Evolutionary conservation across 2,113 vertebrate genomes (phyloP), one percentile per base, ranked within the genome.

Genomic region (Aleadryas rufinucha): DNA sequence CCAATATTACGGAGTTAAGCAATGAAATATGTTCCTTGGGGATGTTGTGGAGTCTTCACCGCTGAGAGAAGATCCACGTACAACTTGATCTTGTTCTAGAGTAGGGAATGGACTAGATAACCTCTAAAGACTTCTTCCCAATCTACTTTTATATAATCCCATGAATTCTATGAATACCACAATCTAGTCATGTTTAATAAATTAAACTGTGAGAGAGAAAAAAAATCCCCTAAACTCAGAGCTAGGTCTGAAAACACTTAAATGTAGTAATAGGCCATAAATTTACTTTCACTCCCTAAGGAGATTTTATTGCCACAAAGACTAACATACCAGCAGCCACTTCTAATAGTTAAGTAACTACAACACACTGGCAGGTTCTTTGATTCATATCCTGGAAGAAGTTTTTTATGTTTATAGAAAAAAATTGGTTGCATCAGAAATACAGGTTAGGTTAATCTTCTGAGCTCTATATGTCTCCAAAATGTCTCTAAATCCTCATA

Each of bases 261-360:
- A 82, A 95, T 71, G 35, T 63, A 93, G 53, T 72, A 91, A 93
- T 33, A 77, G 45, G 39, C 15, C 39, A 80, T 95, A 96, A 95
- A 97, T 97, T 91, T 82, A 26, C 59, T 92, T 95, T 77, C 39
- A 54, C 65, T 82, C 77, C 50, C 57, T 76, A 89, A 80, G 30
- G 70, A 94, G 50, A 66, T 92, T 91, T 89, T 89, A 91, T 95
- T 93, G 57, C 74, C 69, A 89, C 53, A 70, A 95, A 84, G 66
- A 52, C 57, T 76, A 95, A 87, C 45, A 77, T 44, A 76, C 27
- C 77, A 92, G 72, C 79, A 91, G 61, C 22, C 33, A 95, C 59
- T 41, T 79, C 70, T 91, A 83, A 63, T 47, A 84, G 30, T 89
- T 89, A 61, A 93, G 26, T 82, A 91, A 69, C 69, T 94, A 69